These are phyloP conservation scores for Acleris cristana DNA, from an alignment of 2,888 invertebrate genomes.

Conservation along the genomic window DNA sequence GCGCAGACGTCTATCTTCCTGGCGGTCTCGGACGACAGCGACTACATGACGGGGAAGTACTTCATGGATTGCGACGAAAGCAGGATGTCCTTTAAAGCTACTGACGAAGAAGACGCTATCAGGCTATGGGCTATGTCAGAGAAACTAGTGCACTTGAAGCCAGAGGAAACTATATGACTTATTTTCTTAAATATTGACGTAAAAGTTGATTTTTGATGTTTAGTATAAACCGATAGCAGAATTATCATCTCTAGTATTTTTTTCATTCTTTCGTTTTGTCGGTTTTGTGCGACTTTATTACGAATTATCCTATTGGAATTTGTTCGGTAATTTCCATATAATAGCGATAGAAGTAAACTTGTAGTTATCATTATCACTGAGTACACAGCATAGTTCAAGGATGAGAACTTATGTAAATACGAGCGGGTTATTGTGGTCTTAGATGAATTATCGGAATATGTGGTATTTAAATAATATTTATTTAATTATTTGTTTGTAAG, in stretches of 20 bases:
- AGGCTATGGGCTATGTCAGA: conserved; percentile 89
- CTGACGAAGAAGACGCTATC: conserved; percentile 86
- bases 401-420: no score
- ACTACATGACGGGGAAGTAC: conserved; percentile 88
- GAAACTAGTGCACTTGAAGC: conserved; percentile 62
- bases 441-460: no score
- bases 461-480: no score
- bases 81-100: conserved; percentile 83
- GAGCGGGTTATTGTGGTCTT: no score
- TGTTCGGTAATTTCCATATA: no score
- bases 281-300: no score
- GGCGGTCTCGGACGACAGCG: conserved; percentile 90
- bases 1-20: conserved; percentile 91
- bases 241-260: not conserved
- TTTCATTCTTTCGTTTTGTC: no score
- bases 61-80: conserved; percentile 90
- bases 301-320: no score
- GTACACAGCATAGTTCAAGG: not conserved
- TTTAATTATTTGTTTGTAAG: no score
- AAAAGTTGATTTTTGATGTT: not conserved
- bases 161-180: conserved; percentile 55
- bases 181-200: not conserved
- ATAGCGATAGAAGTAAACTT: no score
- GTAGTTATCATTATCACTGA: not conserved
- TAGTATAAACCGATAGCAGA: not conserved